Conservation (phyloP, 2,888 invertebrate species). For the Lycia hirtaria region DNA sequence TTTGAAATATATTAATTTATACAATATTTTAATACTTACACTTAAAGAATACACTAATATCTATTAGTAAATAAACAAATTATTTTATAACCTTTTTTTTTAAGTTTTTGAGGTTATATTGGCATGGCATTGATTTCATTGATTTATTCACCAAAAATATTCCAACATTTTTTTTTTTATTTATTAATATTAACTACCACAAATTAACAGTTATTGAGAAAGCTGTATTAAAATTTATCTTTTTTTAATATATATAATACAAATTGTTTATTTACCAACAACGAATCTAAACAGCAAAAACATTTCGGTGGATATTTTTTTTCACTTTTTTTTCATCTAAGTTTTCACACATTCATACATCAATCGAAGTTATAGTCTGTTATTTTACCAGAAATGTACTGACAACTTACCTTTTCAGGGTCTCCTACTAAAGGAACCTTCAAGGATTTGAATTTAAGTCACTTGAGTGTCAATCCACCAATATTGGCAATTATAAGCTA, state of each 20-base stretch:
- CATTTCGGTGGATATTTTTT: conserved; percentile 60
- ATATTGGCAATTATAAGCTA: too few species aligned
- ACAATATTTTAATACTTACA: conserved; percentile 24
- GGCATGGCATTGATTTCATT: neutral
- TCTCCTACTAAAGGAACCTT: too few species aligned
- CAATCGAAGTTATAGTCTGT: neutral
- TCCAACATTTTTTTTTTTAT: neutral
- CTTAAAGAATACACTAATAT: conserved; percentile 32
- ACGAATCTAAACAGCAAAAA: conserved; percentile 35
- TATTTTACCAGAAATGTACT: neutral
- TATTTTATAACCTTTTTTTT: conserved; percentile 20
- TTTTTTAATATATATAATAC: conserved; percentile 27
- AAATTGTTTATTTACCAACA: conserved; percentile 44
- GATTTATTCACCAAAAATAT: neutral
- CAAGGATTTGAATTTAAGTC: too few species aligned
- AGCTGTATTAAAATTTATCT: neutral
- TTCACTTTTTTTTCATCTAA: conserved; percentile 34
- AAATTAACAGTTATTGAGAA: neutral
- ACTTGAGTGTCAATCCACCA: too few species aligned
- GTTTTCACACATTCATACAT: conserved; percentile 29
- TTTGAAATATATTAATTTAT: conserved; percentile 39
- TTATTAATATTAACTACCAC: neutral
- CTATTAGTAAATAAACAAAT: conserved; percentile 42
- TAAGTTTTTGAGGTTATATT: neutral
- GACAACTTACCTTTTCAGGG: conserved; percentile 9